A percentile compares a stretch with the other conserved stretches of the same genome.
phyloP scores from a whole-genome alignment of 2,113 vertebrate species.

The Stomatorhinus ivindoensis region DNA sequence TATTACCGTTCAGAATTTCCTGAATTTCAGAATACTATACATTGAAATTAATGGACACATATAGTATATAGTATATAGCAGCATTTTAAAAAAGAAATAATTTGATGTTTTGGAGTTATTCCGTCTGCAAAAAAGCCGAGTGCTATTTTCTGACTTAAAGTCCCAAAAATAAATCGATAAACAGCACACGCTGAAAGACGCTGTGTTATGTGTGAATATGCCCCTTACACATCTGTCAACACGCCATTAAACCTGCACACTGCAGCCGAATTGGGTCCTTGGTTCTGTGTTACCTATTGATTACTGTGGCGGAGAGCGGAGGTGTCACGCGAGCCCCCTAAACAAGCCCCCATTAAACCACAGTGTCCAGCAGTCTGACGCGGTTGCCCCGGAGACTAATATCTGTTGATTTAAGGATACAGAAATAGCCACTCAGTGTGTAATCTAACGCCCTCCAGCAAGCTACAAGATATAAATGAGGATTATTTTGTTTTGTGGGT shows the following conservation, averaged over 20 bases:
- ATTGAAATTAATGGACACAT: not conserved
- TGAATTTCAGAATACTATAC: not conserved
- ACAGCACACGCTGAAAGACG: conserved; percentile 16
- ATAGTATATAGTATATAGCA: not conserved
- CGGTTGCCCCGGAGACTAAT: conserved; percentile 39
- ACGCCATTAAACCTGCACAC: conserved; percentile 46
- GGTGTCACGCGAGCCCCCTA: conserved; percentile 42
- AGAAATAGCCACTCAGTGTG: conserved; percentile 48
- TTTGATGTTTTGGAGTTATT: not conserved
- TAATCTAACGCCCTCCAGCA: conserved; percentile 40
- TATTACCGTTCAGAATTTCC: not conserved
- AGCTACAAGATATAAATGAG: conserved; percentile 46
- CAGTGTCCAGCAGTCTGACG: conserved; percentile 29
- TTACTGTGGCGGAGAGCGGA: conserved; percentile 42
- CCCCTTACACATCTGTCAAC: conserved; percentile 43
- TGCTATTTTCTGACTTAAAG: conserved; percentile 27
- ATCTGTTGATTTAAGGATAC: conserved; percentile 53
- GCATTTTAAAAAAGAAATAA: not conserved
- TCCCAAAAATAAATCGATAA: not conserved
- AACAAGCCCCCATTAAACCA: conserved; percentile 55
- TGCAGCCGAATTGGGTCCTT: not conserved
- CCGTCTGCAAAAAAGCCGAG: not conserved
- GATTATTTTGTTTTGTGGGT: conserved; percentile 56
- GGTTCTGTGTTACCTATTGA: conserved; percentile 48
- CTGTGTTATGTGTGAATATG: conserved; percentile 45